phyloP scores from a whole-genome alignment of 2,888 invertebrate genomes.

The Nycteola revayana region DNA sequence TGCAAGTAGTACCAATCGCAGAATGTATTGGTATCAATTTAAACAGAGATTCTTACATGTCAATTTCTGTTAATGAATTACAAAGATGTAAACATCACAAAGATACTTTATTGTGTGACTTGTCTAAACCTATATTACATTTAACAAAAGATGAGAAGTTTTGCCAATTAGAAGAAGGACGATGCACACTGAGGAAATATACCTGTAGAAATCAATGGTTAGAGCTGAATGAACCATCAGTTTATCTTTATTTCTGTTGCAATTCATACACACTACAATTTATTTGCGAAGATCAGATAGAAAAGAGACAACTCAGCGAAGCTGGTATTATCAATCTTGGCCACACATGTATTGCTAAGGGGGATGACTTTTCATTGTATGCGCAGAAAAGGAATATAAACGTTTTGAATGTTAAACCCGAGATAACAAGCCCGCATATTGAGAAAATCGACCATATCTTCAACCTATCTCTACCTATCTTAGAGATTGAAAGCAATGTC shows the following conservation, averaged over 20 bases:
- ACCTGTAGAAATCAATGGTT: not conserved
- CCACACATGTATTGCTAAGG: not conserved
- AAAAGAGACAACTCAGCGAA: not conserved
- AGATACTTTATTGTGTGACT: too few relatives aligned
- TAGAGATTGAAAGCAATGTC: too few relatives aligned
- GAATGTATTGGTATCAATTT: too few relatives aligned
- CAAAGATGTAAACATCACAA: too few relatives aligned
- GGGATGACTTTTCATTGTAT: not conserved
- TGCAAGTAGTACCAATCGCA: too few relatives aligned
- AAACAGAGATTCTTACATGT: not conserved
- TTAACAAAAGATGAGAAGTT: too few relatives aligned
- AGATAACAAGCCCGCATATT: not conserved
- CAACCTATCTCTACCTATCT: slow-evolving; percentile 1
- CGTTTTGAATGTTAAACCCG: not conserved
- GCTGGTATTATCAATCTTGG: not conserved
- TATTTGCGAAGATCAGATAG: not conserved
- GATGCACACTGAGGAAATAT: not conserved
- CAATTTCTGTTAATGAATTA: not conserved
- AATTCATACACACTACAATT: not conserved
- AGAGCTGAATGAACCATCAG: not conserved
- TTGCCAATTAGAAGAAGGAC: not conserved
- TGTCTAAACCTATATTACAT: too few relatives aligned
- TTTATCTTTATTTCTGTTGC: slow-evolving; percentile 1
- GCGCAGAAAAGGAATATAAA: not conserved
- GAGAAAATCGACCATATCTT: not conserved